Base-by-base conservation (phyloP, 2,797 vertebrate species). In the Danio kyathit region DNA sequence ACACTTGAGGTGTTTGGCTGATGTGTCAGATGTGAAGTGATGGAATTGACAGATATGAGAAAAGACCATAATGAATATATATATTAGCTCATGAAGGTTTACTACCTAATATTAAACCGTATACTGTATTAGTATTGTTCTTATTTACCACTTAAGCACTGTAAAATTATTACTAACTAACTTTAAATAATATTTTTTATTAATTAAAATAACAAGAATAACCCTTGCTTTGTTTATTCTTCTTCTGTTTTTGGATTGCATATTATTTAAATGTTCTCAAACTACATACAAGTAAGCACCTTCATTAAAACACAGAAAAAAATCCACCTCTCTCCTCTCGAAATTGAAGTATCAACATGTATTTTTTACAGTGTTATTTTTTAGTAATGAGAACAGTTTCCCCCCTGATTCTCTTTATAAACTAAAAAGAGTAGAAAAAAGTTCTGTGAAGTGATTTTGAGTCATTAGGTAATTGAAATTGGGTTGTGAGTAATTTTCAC, bases 401-500 rank as follows among this genome's bases (percentile, higher is more conserved):
- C 16, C 40, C 16, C 3, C 3, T 17, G 43, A 17, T 46, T 10
- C 48, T 57, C 21, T 49, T 77, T 21, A 67, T 57, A 67, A 64
- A 54, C 38, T 56, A 13, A 73, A 44, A 56, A 56, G 38, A 40
- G 13, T 56, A 76, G 46, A 19, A 19, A 66, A n/a, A 17, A 56
- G 52, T 10, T 57, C 19, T 67, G 38, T 57, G 7, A 4, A 49
- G 16, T 43, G 59, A 17, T 41, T 16, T 13, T 78, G 11, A 69
- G 65, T 60, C 65, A 59, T 60, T 54, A 49, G 5, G 56, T 77
- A 9, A 67, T 48, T 48, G 7, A 69, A 29, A 48, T 69, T 69
- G n/a, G 7, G 51, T 5, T 72, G 51, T 9, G 51, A 56, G 51
- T 72, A 44, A 57, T 74, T 74, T 74, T 48, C 19, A 46, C 56